These are phyloP conservation scores for Phoeniculus purpureus DNA, from an alignment of 2,797 vertebrate species.

Conservation along the genomic window DNA sequence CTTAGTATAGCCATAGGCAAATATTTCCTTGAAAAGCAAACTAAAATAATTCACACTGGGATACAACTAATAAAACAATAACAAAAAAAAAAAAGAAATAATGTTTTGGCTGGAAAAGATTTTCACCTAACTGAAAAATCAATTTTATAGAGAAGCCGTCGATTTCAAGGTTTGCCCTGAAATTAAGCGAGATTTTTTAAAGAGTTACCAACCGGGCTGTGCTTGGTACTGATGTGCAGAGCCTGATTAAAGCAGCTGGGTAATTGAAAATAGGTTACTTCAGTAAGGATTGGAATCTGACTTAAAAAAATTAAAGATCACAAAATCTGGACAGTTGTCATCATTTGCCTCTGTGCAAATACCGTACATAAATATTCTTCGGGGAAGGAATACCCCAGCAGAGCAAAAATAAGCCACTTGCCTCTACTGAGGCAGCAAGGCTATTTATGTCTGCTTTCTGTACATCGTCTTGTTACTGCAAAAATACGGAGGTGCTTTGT, in stretches of 20 bases:
- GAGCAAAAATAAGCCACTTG: not conserved
- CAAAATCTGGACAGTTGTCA: not conserved
- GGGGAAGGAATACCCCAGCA: not conserved
- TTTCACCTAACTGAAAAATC: not conserved
- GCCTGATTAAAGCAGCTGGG: not conserved
- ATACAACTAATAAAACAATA: not conserved
- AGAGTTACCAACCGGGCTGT: not conserved
- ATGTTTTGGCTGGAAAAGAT: not conserved
- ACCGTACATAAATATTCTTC: not conserved
- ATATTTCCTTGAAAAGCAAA: not conserved
- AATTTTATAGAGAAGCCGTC: not conserved
- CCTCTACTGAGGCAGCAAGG: not conserved
- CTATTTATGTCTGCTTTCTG: not conserved
- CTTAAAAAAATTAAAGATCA: not conserved
- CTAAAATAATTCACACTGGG: not conserved
- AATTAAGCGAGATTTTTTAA: not conserved
- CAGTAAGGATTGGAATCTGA: not conserved
- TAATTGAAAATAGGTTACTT: not conserved
- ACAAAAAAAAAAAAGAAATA: not conserved
- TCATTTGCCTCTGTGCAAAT: not conserved
- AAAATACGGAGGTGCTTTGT: fast-evolving
- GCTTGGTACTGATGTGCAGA: not conserved
- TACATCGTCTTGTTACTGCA: not conserved
- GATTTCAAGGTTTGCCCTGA: not conserved
- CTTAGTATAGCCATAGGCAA: not conserved